These are phyloP conservation scores for Lutjanus argentimaculatus DNA, from an alignment of 2,797 vertebrate species.

Conservation along the genomic window DNA sequence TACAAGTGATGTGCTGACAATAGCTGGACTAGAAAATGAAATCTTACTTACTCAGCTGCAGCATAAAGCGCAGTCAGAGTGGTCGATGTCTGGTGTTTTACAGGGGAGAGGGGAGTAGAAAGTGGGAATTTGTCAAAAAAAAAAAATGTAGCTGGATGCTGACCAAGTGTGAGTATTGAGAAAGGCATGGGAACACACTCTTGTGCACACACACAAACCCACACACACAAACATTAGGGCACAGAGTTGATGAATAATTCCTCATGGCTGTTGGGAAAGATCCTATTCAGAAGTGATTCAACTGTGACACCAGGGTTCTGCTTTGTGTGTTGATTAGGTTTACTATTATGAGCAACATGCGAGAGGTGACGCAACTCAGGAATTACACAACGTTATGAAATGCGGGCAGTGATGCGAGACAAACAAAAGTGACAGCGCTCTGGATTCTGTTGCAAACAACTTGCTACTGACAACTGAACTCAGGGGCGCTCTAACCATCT, in stretches of 20 bases:
- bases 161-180: conserved; percentile 49
- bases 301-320: conserved; percentile 65
- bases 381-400: conserved; percentile 49
- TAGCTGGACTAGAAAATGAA: conserved; percentile 59
- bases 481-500: not conserved
- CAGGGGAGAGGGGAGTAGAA: conserved; percentile 33
- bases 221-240: conserved; percentile 50
- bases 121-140: conserved; percentile 56
- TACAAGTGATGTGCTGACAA: conserved; percentile 75
- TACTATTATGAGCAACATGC: conserved; percentile 52
- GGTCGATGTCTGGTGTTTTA: conserved; percentile 45
- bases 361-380: conserved; percentile 51
- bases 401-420: conserved; percentile 20
- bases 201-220: conserved; percentile 37
- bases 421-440: conserved; percentile 25
- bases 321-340: conserved; percentile 60
- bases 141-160: conserved; percentile 38
- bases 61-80: conserved; percentile 28
- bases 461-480: conserved; percentile 3
- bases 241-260: conserved; percentile 70
- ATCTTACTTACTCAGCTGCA: conserved; percentile 48
- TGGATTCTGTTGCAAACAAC: conserved; percentile 33
- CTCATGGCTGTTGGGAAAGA: conserved; percentile 63
- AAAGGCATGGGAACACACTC: conserved; percentile 66
- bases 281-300: conserved; percentile 62